Evolutionary conservation across 2,113 vertebrate species (phyloP), one percentile per base, ranked within the genome.

Genomic region (Varanus komodoensis): DNA sequence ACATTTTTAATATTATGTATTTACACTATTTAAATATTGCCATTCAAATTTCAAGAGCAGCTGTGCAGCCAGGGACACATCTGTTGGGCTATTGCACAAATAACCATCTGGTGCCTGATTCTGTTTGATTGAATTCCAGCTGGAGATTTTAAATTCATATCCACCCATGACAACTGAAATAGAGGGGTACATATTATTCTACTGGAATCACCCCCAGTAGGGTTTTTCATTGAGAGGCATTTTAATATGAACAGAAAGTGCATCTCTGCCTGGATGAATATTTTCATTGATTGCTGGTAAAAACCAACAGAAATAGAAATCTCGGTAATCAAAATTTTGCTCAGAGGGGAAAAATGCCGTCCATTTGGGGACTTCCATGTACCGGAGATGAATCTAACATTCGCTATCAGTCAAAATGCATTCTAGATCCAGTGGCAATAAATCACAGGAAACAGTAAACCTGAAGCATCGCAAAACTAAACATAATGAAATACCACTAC

Each of bases 121-220:
- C 89, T 95, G 92, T 90, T 84, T 97, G 94, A 93, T 93, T 95
- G 8, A 94, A 95, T 95, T 96, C 95, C 94, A 96, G 86, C 91
- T 83, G 15, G 89, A 94, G 68, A 95, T 96, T 97, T 85, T 92
- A 94, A 94, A 95, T 94, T 96, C 90, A 79, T 95, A 93, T 96
- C 93, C 91, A 94, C 87, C 95, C 96, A 87, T 90, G 93, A 95
- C 95, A 96, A 95, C 95, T 92, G 90, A 94, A 96, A 96, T 95
- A 93, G 69, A 94, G 87, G 87, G 75, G 52, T 96, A 78, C 95
- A 84, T 97, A 90, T 95, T 96, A 95, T 94, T 95, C 91, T 93
- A 52, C 78, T 89, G 88, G 86, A 96, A 96, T 95, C 87, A 87
- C 74, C 91, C 71, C 89, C 84, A 61, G 74, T 82, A 95, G 85